Base-by-base conservation (phyloP, 1,140 invertebrate genomes). In the Stegodyphus mimosarum region DNA sequence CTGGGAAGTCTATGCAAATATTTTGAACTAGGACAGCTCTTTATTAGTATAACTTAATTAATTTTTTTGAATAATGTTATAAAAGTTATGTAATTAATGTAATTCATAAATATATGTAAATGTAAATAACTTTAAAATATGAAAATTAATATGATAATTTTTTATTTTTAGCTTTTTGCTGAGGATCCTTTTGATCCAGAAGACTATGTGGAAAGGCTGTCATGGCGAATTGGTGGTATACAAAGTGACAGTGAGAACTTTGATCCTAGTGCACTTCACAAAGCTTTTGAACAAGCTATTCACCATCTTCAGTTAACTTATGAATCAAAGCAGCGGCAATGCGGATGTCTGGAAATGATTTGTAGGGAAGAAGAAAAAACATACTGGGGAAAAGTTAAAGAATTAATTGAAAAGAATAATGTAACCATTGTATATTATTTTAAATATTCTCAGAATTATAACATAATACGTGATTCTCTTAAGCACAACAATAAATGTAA, bases 151-250 rank as follows among this genome's bases (percentile, higher is more conserved):
- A 60, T 60, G 9, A 10, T 10, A 60, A 48, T 48, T 64, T 63
- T 33, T 69, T 17, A 48, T 11, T 18, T 52, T 71, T 13, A 79
- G 84, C 69, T 80, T 53, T 79, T 81, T 76, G 52, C 69, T 64
- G 87, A 93, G 96, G 97, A 99, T 90, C 96, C 97, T 1, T 99
- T 99, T 91, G 96, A 99, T 92, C 94, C 96, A 48, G 95, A 97
- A 90, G 97, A 99, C 89, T 99, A 99, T 93, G 97, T 99, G 1
- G 98, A 99, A 91, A 92, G 97, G 83, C 91, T 99, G 87, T 98
- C 98, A 83, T 98, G 97, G 95, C 93, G 97, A 89, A 96, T 96
- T 60, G 95, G 96, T 88, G 95, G 96, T 89, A 93, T 93, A 53
- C 93, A 92, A 18, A 94, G 95, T 90, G 91, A 94, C 83, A 92